Evolutionary conservation across 92 coral and sea anemone species (phyloP).

Genomic region (Siderastrea siderea): DNA sequence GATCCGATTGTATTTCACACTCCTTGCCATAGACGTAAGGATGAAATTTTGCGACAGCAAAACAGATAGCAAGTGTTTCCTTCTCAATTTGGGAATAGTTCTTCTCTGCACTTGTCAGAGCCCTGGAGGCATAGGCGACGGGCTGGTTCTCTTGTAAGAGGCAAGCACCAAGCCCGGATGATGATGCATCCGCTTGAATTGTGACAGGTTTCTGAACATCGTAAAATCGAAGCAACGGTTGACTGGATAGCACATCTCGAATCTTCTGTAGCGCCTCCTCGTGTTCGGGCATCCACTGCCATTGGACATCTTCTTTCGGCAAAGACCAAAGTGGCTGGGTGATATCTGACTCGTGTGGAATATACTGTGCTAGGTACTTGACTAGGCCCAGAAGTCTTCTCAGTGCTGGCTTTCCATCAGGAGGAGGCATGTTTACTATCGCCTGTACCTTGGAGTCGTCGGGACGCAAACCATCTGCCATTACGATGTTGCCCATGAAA

Average conservation of each 20-base stretch:
- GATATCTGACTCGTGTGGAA: conserved; percentile 35
- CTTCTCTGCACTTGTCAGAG: conserved; percentile 17
- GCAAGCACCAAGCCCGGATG: conserved; percentile 33
- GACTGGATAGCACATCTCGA: neutral
- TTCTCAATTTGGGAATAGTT: conserved; percentile 18
- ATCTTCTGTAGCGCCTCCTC: conserved; percentile 7
- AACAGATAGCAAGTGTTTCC: conserved; percentile 17
- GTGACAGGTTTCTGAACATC: conserved; percentile 23
- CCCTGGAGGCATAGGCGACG: conserved; percentile 44
- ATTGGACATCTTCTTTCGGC: conserved; percentile 42
- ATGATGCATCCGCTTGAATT: conserved; percentile 31
- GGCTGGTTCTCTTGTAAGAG: conserved; percentile 38
- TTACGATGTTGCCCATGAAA: conserved; percentile 27
- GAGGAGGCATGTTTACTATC: conserved; percentile 21
- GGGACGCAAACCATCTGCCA: neutral
- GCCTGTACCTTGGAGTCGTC: conserved; percentile 10
- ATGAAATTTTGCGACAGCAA: neutral
- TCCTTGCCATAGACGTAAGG: conserved; percentile 14
- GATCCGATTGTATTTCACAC: neutral
- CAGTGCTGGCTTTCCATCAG: conserved; percentile 36
- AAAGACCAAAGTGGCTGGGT: conserved; percentile 27
- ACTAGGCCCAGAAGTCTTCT: conserved; percentile 40
- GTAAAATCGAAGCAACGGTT: conserved; percentile 30
- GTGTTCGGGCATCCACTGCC: conserved; percentile 19
- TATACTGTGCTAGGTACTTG: conserved; percentile 37